Percentiles rank a stretch among this genome's conserved stretches.
These are phyloP conservation scores for Gambelia wislizenii DNA, from an alignment of 2,797 vertebrate genomes.

Conservation along the genomic window DNA sequence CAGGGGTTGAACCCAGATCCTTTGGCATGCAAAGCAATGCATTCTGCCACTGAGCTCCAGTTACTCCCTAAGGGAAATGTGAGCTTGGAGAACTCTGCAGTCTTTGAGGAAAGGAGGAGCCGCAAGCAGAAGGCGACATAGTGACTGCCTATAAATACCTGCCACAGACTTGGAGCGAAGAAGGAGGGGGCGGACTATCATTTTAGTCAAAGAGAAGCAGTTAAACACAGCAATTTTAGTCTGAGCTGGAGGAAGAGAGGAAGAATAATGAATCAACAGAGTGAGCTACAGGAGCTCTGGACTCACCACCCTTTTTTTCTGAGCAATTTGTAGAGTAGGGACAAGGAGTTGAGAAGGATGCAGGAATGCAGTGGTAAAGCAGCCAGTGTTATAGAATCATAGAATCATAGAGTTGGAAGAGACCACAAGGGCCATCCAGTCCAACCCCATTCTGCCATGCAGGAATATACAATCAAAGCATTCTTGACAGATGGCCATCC, in stretches of 20 bases:
- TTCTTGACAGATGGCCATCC: too few relatives aligned
- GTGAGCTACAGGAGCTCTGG: neutral
- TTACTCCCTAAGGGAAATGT: neutral
- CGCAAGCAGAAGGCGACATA: constrained; percentile 53
- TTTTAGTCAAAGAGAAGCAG: constrained; percentile 69
- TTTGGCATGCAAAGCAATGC: neutral
- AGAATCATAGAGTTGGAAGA: too few relatives aligned
- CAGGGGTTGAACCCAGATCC: too few relatives aligned
- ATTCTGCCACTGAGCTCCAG: neutral
- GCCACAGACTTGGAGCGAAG: constrained; percentile 61
- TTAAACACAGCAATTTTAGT: constrained; percentile 71
- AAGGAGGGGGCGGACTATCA: constrained; percentile 73
- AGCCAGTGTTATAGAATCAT: too few relatives aligned
- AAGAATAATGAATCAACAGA: constrained; percentile 35
- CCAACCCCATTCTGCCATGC: too few relatives aligned
- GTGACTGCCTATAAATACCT: constrained; percentile 74
- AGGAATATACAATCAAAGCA: too few relatives aligned
- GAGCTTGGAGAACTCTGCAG: neutral
- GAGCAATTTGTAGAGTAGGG: neutral
- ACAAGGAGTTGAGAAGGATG: neutral
- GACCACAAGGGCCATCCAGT: too few relatives aligned
- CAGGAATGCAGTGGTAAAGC: neutral
- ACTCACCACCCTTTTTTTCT: too few relatives aligned
- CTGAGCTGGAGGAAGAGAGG: constrained; percentile 66
- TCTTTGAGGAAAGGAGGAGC: constrained; percentile 29